Conservation (phyloP, 2,888 invertebrate genomes). For the Odontothrips loti region DNA sequence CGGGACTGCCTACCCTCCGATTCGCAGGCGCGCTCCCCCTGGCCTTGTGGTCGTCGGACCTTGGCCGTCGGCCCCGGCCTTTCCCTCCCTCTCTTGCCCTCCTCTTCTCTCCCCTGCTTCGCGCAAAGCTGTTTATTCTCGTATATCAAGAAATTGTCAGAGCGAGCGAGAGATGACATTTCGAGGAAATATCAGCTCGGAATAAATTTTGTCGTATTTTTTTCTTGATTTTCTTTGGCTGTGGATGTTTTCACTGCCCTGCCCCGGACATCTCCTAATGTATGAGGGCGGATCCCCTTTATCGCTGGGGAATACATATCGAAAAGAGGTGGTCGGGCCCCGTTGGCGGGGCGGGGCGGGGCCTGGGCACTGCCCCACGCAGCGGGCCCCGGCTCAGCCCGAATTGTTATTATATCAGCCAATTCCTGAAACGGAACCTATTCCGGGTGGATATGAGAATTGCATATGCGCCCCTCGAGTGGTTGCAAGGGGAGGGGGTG, state of each 20-base stretch:
- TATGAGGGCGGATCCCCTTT: background rate
- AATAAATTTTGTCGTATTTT: no score
- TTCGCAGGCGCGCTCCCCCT: background rate
- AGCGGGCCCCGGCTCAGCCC: background rate
- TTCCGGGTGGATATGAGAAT: background rate
- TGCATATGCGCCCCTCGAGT: background rate
- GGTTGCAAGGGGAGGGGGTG: no score
- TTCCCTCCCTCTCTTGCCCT: no score
- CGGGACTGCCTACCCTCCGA: background rate
- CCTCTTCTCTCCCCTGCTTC: no score
- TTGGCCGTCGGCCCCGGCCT: no score
- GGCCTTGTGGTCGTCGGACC: no score
- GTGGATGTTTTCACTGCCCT: background rate
- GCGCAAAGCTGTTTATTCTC: no score
- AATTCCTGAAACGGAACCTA: slow-evolving; percentile 4
- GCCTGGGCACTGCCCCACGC: background rate
- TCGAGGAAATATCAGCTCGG: no score
- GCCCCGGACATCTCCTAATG: background rate
- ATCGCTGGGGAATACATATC: background rate
- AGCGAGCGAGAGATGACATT: no score
- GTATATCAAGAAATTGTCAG: background rate
- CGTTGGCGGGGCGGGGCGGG: no score
- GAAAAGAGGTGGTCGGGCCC: background rate
- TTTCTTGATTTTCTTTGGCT: no score
- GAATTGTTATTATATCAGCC: slow-evolving; percentile 4